Conservation (phyloP, 2,797 vertebrate species). For the Danio kyathit region DNA sequence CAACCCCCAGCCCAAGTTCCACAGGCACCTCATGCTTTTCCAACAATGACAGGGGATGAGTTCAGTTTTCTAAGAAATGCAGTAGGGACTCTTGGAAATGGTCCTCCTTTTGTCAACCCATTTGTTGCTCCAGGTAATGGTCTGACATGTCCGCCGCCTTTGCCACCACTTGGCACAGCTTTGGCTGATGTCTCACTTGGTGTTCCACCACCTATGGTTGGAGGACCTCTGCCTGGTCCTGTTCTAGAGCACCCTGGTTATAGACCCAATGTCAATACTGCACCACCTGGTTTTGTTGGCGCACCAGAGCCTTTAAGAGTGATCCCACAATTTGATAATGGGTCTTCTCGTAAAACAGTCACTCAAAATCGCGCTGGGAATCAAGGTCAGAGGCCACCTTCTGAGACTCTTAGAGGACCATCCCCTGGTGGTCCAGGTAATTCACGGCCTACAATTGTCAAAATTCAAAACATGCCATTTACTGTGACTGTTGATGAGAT, state of each 20-base stretch:
- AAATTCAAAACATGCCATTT: slow-evolving; percentile 99
- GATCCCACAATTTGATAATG: slow-evolving; percentile 84
- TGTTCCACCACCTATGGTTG: slow-evolving; percentile 83
- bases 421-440: slow-evolving; percentile 84
- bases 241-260: slow-evolving; percentile 90
- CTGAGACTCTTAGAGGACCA: slow-evolving; percentile 85
- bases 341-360: slow-evolving; percentile 78
- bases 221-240: slow-evolving; percentile 85
- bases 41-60: slow-evolving; percentile 86
- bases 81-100: slow-evolving; percentile 86
- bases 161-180: slow-evolving; percentile 88
- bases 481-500: slow-evolving; percentile 98
- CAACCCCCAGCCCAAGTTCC: slow-evolving; percentile 79
- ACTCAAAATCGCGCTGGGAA: slow-evolving; percentile 80
- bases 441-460: slow-evolving; percentile 93
- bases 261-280: slow-evolving; percentile 83
- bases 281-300: slow-evolving; percentile 82
- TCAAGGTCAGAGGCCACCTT: slow-evolving; percentile 79
- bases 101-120: slow-evolving; percentile 90
- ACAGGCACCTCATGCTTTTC: slow-evolving; percentile 79
- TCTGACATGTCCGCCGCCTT: slow-evolving; percentile 89
- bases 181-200: slow-evolving; percentile 87
- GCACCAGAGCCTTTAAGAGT: slow-evolving; percentile 79
- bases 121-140: slow-evolving; percentile 89
- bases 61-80: slow-evolving; percentile 89